Base-by-base conservation (phyloP, 1,140 invertebrate genomes). In the Zaprionus ornatus region DNA sequence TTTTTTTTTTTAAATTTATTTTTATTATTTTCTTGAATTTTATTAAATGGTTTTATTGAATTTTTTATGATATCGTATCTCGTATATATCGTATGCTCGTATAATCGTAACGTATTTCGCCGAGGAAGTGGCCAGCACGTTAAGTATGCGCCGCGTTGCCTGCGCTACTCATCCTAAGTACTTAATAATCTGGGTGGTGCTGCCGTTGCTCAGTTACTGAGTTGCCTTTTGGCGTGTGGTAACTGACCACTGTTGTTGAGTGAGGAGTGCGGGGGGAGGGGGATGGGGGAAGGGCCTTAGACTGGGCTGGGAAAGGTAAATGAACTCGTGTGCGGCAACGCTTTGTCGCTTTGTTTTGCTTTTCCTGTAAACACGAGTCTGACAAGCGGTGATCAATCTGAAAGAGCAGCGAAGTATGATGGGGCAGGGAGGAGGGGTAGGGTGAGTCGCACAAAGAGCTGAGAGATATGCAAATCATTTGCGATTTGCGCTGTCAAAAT, bases 331-430 rank as follows among this genome's bases (percentile, higher is more conserved):
- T 6, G 42, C 61, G 45, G 25, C 45, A 50, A 25, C 52, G 27
- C 66, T 67, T 74, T 61, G 45, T 67, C 35, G 35, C 54, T 65
- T 72, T 76, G 74, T 66, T 76, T 72, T 66, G 73, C 73, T 75
- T 71, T 71, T 71, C 73, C 73, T 76, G 68, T 76, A 76, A 76
- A 76, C 74, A 76, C 64, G 69, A 60, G 60, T 40, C 73, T 59
- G 62, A 76, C 74, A 72, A 64, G 62, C 56, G 21, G 37, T 48
- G 72, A 72, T 72, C 69, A 72, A 72, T 72, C 74, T 72, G 48
- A 7, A 17, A 32, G 21, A 37, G 23, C 23, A 21, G 56, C 27
- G 21, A 13, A 42, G 35, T 59, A 55, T 19, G 7, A 57, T 32
- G 3, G 12, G 21, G 23, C 2, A 9, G 15, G 23, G 13, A n/a